These are phyloP conservation scores for Helogale parvula DNA, from an alignment of 2,113 vertebrate genomes.

Conservation along the genomic window DNA sequence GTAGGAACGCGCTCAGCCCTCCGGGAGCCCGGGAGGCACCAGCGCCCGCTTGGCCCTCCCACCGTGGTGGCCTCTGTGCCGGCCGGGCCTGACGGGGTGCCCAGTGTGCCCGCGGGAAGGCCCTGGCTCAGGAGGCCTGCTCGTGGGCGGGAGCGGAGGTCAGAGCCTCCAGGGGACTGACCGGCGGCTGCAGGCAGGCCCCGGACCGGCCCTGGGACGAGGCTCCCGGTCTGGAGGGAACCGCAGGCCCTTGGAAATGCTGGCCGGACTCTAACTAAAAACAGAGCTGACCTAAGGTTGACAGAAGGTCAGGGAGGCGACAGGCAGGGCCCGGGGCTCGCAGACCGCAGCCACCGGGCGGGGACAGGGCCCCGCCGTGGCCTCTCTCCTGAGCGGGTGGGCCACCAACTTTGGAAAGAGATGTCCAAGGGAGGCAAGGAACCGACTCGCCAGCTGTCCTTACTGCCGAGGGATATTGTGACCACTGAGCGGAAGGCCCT, in stretches of 20 bases:
- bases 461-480: too few species aligned
- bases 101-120: too few species aligned
- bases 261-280: not conserved
- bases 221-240: not conserved
- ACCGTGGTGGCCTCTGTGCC: too few species aligned
- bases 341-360: too few species aligned
- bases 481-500: not conserved
- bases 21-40: too few species aligned
- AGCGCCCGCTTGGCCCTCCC: not conserved
- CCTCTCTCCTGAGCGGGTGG: not conserved
- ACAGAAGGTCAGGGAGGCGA: not conserved
- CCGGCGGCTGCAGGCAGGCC: not conserved
- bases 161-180: too few species aligned
- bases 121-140: too few species aligned
- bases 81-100: too few species aligned
- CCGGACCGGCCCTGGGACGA: too few species aligned
- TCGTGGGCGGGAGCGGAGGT: too few species aligned
- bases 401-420: not conserved
- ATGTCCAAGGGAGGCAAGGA: not conserved
- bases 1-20: too few species aligned
- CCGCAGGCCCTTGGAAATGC: not conserved
- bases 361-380: not conserved
- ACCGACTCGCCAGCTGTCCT: not conserved
- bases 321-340: not conserved
- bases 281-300: not conserved